Base-by-base conservation (phyloP, 2,888 invertebrate genomes). In the Drosophila robusta region DNA sequence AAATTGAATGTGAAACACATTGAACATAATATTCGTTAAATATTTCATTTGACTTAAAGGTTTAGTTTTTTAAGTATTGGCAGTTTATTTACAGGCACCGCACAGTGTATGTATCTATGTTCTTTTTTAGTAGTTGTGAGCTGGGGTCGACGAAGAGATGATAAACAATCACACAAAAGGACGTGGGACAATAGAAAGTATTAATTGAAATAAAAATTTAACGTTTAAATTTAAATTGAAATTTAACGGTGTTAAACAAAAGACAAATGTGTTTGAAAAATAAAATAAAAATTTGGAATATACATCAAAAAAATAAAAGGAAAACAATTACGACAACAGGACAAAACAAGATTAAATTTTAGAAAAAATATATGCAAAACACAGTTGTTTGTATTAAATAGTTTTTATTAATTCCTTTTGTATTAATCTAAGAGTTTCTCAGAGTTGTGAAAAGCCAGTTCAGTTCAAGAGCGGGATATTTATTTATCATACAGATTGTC, bases 21-120 rank as follows among this genome's bases (percentile, higher is more conserved):
- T 73, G 65, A 72, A 75, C 70, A 83, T 51, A 60, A 26, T 45
- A 76, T 90, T 90, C 90, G 90, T 90, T 90, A 90, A 90, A 90
- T 91, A 91, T 90, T 90, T 90, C 90, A 90, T 91, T 82, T 83
- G 60, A 57, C 57, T 81, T 66, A 54, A 57, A 45, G 45, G 45
- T 65, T 71, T 67, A 70, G 67, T 71, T 65, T 70, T 64, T 70
- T 71, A 44, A 65, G 55, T 76, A 62, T 80, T 82, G 89, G 90
- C 91, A 89, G 86, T 90, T 67, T 83, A 89, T 90, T 80, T 90
- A 89, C 90, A 89, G 90, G 89, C 90, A 90, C 89, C 87, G 82
- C 89, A 90, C 90, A 87, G 86, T 90, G 90, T 86, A 83, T 87
- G 84, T 75, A 78, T 80, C 68, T 78, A 81, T 83, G 84, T 79